Evolutionary conservation across 2,797 vertebrate species (phyloP).

Genomic region (Falco concolor): DNA sequence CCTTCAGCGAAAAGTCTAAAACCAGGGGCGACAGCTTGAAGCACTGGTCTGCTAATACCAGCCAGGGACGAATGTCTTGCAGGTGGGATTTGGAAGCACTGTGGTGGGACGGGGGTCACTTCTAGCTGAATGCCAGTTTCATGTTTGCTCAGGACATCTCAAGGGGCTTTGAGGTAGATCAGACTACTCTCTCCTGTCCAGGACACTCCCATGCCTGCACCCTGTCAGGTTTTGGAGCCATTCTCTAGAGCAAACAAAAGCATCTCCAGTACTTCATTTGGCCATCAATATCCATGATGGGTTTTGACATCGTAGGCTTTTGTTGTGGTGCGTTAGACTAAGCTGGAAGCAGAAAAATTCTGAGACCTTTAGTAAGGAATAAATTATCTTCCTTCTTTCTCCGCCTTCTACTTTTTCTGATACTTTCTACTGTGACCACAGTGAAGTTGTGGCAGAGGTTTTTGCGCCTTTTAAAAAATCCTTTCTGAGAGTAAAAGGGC

Average conservation of each 20-base stretch:
- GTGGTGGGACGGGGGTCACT: background rate
- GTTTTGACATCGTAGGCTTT: background rate
- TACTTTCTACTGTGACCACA: background rate
- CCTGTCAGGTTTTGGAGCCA: background rate
- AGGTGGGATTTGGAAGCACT: background rate
- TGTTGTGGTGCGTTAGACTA: background rate
- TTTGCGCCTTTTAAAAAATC: background rate
- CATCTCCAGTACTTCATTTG: background rate
- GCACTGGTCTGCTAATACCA: slow-evolving; percentile 1
- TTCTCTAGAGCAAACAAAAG: background rate
- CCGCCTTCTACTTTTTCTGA: background rate
- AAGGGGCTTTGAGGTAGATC: background rate
- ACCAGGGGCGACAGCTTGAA: slow-evolving; percentile 45
- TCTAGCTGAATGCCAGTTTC: background rate
- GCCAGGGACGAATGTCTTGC: background rate
- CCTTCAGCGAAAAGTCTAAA: slow-evolving; percentile 71
- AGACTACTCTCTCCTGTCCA: background rate
- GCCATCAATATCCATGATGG: background rate
- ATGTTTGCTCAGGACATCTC: background rate
- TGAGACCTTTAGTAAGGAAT: background rate
- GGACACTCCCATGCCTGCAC: background rate
- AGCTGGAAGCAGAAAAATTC: background rate
- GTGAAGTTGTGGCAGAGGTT: background rate
- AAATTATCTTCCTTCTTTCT: background rate
- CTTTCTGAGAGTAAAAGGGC: background rate